phyloP scores from a whole-genome alignment of 1,140 invertebrate genomes.

The Drosophila busckii region DNA sequence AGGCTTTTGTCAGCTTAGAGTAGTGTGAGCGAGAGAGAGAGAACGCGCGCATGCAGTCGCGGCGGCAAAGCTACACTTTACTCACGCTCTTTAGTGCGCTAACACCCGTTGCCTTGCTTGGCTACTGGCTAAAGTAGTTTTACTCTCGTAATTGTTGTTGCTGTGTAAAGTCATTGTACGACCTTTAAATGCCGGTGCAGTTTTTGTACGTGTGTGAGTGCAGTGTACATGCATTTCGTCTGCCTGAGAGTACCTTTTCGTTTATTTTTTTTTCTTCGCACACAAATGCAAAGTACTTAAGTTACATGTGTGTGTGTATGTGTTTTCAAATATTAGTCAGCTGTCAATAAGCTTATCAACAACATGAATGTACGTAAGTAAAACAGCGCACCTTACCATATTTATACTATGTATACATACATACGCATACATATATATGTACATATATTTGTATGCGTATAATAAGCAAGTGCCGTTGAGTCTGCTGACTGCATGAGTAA shows the following conservation, averaged over 20 bases:
- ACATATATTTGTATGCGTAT: no score
- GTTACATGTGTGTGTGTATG: neutral
- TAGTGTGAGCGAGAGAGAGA: no score
- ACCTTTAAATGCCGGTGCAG: constrained; percentile 55
- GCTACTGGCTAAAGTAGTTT: constrained; percentile 7
- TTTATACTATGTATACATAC: no score
- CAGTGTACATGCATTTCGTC: constrained; percentile 18
- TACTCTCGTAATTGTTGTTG: neutral
- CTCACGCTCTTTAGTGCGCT: constrained; percentile 1
- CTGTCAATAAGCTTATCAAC: constrained; percentile 19
- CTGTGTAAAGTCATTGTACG: constrained; percentile 50
- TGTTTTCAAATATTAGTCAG: constrained; percentile 14
- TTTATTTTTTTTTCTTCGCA: constrained; percentile 5
- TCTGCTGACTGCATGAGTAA: constrained; percentile 45
- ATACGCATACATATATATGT: neutral
- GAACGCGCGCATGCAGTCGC: no score
- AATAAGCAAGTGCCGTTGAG: no score
- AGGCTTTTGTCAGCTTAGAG: no score
- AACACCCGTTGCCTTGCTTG: constrained; percentile 27
- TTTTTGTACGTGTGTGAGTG: no score
- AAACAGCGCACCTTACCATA: constrained; percentile 5
- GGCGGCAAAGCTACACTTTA: no score
- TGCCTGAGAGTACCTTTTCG: constrained; percentile 1
- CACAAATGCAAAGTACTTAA: neutral
- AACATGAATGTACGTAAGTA: constrained; percentile 1